A percentile compares a stretch with the other conserved stretches of the same genome.
Evolutionary conservation across 1,140 invertebrate species (phyloP).

Genomic region (Drosophila malerkotliana): DNA sequence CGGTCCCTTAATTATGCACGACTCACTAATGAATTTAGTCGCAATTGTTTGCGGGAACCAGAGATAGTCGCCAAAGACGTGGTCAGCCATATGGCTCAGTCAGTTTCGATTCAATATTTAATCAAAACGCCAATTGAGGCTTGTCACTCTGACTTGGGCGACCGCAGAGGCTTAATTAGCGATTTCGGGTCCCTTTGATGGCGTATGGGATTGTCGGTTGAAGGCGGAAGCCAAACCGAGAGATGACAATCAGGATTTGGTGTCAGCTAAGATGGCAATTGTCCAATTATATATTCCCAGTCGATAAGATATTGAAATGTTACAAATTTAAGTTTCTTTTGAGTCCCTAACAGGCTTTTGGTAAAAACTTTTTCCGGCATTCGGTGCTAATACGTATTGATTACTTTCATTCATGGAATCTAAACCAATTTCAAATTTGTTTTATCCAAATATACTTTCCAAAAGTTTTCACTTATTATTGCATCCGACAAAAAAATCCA

Average conservation of each 20-base stretch:
- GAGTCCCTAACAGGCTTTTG: too few species aligned
- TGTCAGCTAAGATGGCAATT: slow-evolving; percentile 9
- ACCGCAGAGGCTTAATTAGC: slow-evolving; percentile 48
- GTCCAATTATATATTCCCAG: slow-evolving; percentile 24
- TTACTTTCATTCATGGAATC: neutral
- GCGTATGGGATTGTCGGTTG: slow-evolving; percentile 21
- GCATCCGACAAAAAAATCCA: slow-evolving; percentile 33
- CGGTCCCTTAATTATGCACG: slow-evolving; percentile 59
- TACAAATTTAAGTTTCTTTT: too few species aligned
- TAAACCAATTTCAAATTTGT: slow-evolving; percentile 18
- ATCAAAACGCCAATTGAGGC: slow-evolving; percentile 55
- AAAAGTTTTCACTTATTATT: slow-evolving; percentile 67
- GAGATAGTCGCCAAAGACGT: slow-evolving; percentile 32
- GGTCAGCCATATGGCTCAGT: slow-evolving; percentile 20
- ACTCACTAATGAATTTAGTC: slow-evolving; percentile 55
- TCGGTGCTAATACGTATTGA: too few species aligned
- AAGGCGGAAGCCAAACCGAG: neutral
- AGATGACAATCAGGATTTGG: slow-evolving; percentile 12
- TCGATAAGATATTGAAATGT: neutral
- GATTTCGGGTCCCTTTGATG: slow-evolving; percentile 8
- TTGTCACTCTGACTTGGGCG: slow-evolving; percentile 48
- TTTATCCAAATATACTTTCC: slow-evolving; percentile 16
- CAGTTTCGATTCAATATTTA: slow-evolving; percentile 62
- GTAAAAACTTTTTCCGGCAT: too few species aligned
- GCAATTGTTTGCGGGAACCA: slow-evolving; percentile 59